phyloP scores from a whole-genome alignment of 1,140 invertebrate genomes.

The Aphidius ervi region DNA sequence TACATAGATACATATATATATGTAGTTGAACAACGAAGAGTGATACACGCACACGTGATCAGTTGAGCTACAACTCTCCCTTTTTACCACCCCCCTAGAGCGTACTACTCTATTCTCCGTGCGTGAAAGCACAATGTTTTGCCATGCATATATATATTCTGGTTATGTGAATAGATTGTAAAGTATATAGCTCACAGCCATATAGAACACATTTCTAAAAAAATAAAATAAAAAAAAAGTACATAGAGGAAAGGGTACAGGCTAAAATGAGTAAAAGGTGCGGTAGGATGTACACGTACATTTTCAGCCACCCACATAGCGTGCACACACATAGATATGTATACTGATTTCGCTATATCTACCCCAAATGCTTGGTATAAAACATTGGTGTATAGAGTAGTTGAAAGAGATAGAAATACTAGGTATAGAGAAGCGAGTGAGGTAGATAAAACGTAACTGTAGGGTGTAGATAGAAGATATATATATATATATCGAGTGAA shows the following conservation, averaged over 20 bases:
- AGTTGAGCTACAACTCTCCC: background rate
- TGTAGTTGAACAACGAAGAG: constrained; percentile 1
- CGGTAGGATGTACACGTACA: constrained; percentile 18
- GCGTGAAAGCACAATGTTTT: constrained; percentile 23
- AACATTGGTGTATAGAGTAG: too few species aligned
- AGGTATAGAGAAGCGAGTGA: constrained; percentile 23
- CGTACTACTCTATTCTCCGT: constrained; percentile 13
- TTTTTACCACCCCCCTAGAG: background rate
- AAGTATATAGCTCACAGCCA: too few species aligned
- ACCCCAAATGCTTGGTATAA: too few species aligned
- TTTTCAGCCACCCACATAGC: constrained; percentile 10
- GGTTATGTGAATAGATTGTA: constrained; percentile 15
- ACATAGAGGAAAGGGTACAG: constrained; percentile 2
- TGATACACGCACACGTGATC: constrained; percentile 23
- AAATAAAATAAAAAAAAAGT: constrained; percentile 17
- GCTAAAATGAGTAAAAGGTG: constrained; percentile 23
- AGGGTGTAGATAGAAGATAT: constrained; percentile 9
- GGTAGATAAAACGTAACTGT: constrained; percentile 18
- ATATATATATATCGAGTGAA: constrained; percentile 16
- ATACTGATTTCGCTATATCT: background rate
- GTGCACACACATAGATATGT: constrained; percentile 2
- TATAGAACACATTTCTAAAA: constrained; percentile 1
- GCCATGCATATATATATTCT: background rate
- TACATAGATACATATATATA: background rate
- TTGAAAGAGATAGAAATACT: background rate